Base-by-base conservation (phyloP, 2,113 vertebrate species). In the Meriones unguiculatus region DNA sequence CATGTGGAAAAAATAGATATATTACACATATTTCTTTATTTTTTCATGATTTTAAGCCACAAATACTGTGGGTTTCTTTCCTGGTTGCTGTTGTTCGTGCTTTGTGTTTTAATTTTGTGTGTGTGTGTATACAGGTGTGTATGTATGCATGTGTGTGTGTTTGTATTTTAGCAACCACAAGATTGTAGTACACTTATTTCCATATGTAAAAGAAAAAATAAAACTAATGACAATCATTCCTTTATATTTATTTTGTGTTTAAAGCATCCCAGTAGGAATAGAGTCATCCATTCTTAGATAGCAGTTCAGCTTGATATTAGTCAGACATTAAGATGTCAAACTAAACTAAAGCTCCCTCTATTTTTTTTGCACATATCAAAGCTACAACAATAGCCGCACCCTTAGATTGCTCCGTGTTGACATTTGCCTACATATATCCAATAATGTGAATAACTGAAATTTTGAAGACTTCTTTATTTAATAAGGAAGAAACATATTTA, bases 161-260 rank as follows among this genome's bases (percentile, higher is more conserved):
- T n/a, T n/a, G 41, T 46, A 24, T 46, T 30, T 67, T 5, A 64
- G 52, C 13, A 75, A 17, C 38, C 57, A 73, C 22, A 84, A 72
- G 52, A 93, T 85, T 46, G 15, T 38, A 77, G 86, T 17, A 80
- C 15, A 64, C 64, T 28, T 46, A 94, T 85, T 93, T 94, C 57
- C 57, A 94, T 20, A 57, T 15, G 52, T 57, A 57, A 57, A 85
- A 65, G 28, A 38, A 38, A 50, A 46, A 64, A 14, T 82, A 78
- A 94, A 93, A 73, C 17, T 35, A 76, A 65, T 35, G 50, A 28
- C 8, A 46, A 82, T 77, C n/a, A 91, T 89, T 46, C 9, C 2
- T 25, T 80, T 73, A 9, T 8, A 25, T 91, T 52, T 69, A 1
- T 54, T 93, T 95, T 35, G 57, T 32, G 2, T 75, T 94, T 67